Base-by-base conservation (phyloP, 2,797 vertebrate genomes). In the Pantherophis vulpinus region DNA sequence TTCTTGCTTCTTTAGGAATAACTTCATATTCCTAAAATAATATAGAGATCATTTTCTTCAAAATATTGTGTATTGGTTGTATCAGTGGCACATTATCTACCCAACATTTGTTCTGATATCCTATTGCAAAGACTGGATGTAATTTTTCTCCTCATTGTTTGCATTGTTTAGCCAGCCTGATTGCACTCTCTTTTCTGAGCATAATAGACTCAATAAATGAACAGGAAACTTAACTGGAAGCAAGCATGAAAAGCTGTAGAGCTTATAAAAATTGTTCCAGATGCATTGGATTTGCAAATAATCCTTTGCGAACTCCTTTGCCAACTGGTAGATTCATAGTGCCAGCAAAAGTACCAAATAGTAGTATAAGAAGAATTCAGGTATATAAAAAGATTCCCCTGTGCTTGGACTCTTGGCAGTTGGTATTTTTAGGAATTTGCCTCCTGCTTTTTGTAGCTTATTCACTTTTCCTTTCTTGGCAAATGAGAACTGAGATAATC, bases 141-240 rank as follows among this genome's bases (percentile, higher is more conserved):
- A 23, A 42, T 91, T 29, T 12, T 13, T 5, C 13, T 54, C n/a
- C 10, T 29, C 63, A 55, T 61, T 25, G 42, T 91, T 88, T 88
- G 88, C 63, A 55, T 61, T 25, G 55, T 91, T 88, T 88, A 91
- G 42, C 20, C n/a, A 37, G 10, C 55, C 37, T 51, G 63, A 60
- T 91, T 23, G 20, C 20, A 63, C 90, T 23, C 74, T 93, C 23
- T 91, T 51, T 90, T 88, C 86, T 61, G 66, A 79, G 32, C 13
- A 79, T 83, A 93, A 93, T 83, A 83, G 86, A 90, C 56, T 93
- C n/a, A 93, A 56, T 83, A 88, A 66, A 88, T 93, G 54, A 93
- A 88, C 42, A 18, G 55, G 25, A 58, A 93, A 63, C 58, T 55
- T 91, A 93, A 91, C 61, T 32, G n/a, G 66, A 91, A 63, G 55